phyloP scores from a whole-genome alignment of 2,113 vertebrate genomes.

The Anguilla rostrata region DNA sequence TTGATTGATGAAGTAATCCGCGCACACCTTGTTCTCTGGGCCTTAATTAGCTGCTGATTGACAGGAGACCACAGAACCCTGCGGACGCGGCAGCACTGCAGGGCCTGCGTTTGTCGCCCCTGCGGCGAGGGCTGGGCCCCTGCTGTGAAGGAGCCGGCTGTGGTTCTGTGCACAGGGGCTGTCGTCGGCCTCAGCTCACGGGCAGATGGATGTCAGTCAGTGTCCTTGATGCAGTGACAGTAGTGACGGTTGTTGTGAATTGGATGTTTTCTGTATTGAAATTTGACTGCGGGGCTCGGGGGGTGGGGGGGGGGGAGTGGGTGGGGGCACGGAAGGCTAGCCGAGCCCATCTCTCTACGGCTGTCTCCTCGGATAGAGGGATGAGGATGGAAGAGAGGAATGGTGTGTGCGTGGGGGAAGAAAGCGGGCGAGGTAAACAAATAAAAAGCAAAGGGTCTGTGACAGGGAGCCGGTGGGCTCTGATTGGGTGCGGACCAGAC shows the following conservation, averaged over 20 bases:
- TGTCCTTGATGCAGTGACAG: neutral
- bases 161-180: neutral
- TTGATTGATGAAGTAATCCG: too few species aligned
- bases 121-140: too few species aligned
- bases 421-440: conserved; percentile 82
- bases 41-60: too few species aligned
- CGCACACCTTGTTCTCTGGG: too few species aligned
- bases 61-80: too few species aligned
- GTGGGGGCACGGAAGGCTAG: neutral
- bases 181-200: neutral
- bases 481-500: conserved; percentile 84
- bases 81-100: too few species aligned
- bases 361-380: conserved; percentile 37
- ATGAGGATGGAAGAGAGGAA: conserved; percentile 45
- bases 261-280: neutral
- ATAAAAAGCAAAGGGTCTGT: conserved; percentile 87
- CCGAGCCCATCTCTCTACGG: neutral
- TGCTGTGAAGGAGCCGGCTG: neutral
- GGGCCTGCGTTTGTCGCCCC: too few species aligned
- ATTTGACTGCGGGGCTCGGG: neutral
- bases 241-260: neutral
- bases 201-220: neutral
- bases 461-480: conserved; percentile 76
- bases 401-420: conserved; percentile 47
- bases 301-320: neutral